Evolutionary conservation across 2,888 invertebrate species (phyloP), one percentile per base, ranked within the genome.

Genomic region (Pollenia labialis): DNA sequence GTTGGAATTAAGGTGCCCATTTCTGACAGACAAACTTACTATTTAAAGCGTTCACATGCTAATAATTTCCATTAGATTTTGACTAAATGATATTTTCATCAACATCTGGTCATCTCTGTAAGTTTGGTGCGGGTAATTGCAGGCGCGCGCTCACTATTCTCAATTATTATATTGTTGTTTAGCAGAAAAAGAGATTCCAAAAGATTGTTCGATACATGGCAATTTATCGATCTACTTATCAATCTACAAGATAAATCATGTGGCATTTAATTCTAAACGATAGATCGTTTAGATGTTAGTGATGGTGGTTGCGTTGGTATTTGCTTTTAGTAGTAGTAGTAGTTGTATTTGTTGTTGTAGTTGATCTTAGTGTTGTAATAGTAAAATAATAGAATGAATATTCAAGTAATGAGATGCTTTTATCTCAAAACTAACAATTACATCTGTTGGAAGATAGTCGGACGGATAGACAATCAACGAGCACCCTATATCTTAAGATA

Each of bases 201-300:
- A 14, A 92, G 92, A 74, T 79, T 71, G 75, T 71, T 42, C 82
- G 48, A 77, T 77, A 56, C 81, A 80, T 81, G 72, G 87, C 87
- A 87, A 87, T 87, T 87, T 87, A 87, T 87, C 87, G 87, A 87
- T 87, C 87, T 84, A 87, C 87, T 92, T 92, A 92, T 92, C 92
- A 92, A 92, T 92, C 92, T 92, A 91, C 91, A 90, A 92, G 92
- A 92, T 92, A 92, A 92, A 92, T 92, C 92, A 92, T 92, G 90
- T 91, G 87, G 87, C 84, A 84, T 87, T 87, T 87, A 87, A 84
- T 87, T 87, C 84, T 87, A 84, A 87, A 84, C 87, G 84, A 87
- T 87, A 84, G 89, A 88, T 89, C 86, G 84, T 72, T 77, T 68
- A 77, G 79, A 84, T 81, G 54, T 85, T 72, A 69, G 74, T 66